phyloP scores from a whole-genome alignment of 1,140 invertebrate genomes.

The Formica selysi region DNA sequence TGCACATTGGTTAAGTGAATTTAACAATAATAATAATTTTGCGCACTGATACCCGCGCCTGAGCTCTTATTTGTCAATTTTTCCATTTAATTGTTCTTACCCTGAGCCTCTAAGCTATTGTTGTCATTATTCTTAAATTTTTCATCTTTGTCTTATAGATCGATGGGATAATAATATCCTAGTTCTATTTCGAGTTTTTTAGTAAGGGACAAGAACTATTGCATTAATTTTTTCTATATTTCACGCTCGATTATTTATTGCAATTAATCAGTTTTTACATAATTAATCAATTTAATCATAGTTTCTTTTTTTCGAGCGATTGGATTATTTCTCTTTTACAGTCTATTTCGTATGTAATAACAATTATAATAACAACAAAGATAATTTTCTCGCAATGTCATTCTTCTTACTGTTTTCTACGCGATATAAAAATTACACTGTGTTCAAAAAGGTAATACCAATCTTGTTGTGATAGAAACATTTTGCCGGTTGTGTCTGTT shows the following conservation, averaged over 20 bases:
- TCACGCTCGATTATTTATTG: not conserved
- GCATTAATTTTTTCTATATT: not conserved
- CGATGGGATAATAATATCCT: not conserved
- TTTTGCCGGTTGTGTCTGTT: not conserved
- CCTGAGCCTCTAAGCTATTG: too few relatives aligned
- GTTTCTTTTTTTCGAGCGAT: not conserved
- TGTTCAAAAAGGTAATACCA: slow-evolving; percentile 70
- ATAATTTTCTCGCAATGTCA: slow-evolving; percentile 10
- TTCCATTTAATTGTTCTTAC: too few relatives aligned
- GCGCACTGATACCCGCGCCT: too few relatives aligned
- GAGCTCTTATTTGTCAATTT: too few relatives aligned
- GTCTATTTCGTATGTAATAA: not conserved
- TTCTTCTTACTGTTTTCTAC: slow-evolving; percentile 63
- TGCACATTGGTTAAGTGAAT: too few relatives aligned
- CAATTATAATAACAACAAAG: not conserved
- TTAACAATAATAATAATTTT: too few relatives aligned
- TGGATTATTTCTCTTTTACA: not conserved
- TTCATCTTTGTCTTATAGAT: not conserved
- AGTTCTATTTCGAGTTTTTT: not conserved
- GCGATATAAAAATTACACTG: slow-evolving; percentile 51
- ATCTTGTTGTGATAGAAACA: slow-evolving; percentile 4
- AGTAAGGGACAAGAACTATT: not conserved
- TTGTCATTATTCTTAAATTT: not conserved
- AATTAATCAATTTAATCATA: not conserved
- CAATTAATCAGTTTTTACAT: not conserved